phyloP scores from a whole-genome alignment of 2,113 vertebrate species.

The Bubo blakistoni region DNA sequence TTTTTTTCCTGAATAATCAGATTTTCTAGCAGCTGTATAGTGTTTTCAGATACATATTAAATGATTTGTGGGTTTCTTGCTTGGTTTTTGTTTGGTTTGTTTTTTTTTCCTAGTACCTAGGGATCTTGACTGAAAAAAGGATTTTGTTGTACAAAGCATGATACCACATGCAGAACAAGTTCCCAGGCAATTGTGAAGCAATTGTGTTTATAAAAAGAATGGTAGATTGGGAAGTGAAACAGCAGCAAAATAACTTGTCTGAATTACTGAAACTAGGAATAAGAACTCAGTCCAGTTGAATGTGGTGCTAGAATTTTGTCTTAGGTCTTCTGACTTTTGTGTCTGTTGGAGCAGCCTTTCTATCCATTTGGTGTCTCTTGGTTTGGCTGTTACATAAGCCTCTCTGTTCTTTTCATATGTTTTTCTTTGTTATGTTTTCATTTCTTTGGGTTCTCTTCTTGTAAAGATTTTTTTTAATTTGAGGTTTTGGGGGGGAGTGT shows the following conservation, averaged over 20 bases:
- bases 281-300: neutral
- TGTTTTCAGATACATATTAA: neutral
- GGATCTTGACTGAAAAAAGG: neutral
- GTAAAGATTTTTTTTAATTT: neutral
- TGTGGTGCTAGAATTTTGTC: neutral
- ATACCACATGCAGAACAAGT: neutral
- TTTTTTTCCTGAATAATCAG: neutral
- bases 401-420: neutral
- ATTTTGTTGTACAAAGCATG: neutral
- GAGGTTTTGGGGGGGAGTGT: too few relatives aligned
- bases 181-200: neutral
- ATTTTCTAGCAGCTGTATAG: neutral
- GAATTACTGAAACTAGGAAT: neutral
- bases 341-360: neutral
- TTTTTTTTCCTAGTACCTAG: neutral
- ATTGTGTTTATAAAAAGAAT: neutral
- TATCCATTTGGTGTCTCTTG: neutral
- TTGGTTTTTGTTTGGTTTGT: neutral
- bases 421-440: neutral
- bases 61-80: too few relatives aligned
- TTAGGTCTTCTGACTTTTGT: neutral
- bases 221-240: neutral
- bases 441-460: neutral
- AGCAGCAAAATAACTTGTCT: neutral
- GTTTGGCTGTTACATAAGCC: neutral